Evolutionary conservation across 2,797 vertebrate genomes (phyloP), one percentile per base, ranked within the genome.

Genomic region (Sphenodon punctatus): DNA sequence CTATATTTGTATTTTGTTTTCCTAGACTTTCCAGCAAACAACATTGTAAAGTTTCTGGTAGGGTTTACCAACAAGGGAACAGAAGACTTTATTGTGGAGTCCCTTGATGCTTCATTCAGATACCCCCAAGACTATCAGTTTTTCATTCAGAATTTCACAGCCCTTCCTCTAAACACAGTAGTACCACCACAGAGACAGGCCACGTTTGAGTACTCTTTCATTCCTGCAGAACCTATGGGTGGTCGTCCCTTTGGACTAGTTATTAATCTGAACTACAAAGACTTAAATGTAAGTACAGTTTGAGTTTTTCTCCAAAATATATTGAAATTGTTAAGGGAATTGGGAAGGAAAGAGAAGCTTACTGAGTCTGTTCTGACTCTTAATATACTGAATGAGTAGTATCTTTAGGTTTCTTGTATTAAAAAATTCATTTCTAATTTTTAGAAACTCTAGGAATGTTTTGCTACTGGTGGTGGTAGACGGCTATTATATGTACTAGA

Each of bases 101-200:
- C 98, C 61, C 96, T 99, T 3, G 98, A 99, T 41, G 98, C 98
- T 13, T 99, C 98, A 0, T 99, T 99, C 95, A 97, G 98, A 51
- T 99, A 99, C 78, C 98, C 98, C 67, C 97, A 99, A 91, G 98
- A 99, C 92, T 99, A 98, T 82, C 98, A 99, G 95, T 99, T 99
- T 93, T 99, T 98, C 81, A 99, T 99, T 92, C 98, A 99, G 96
- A 99, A 99, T 95, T 99, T 99, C 96, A 99, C 98, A 0, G 98
- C 98, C 23, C 97, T 99, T 10, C 97, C 97, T 93, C 95, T 99
- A 60, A 97, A 97, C 71, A 98, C 92, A 0, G 89, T 96, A 36
- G 97, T 99, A 43, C 97, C 97, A 4, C 95, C 98, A 2, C 95
- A 97, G 92, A 96, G 95, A 77, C 98, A 99, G 95, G 98, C 98